These are phyloP conservation scores for Dolichotis patagonum DNA, from an alignment of 2,113 vertebrate species.

Conservation along the genomic window DNA sequence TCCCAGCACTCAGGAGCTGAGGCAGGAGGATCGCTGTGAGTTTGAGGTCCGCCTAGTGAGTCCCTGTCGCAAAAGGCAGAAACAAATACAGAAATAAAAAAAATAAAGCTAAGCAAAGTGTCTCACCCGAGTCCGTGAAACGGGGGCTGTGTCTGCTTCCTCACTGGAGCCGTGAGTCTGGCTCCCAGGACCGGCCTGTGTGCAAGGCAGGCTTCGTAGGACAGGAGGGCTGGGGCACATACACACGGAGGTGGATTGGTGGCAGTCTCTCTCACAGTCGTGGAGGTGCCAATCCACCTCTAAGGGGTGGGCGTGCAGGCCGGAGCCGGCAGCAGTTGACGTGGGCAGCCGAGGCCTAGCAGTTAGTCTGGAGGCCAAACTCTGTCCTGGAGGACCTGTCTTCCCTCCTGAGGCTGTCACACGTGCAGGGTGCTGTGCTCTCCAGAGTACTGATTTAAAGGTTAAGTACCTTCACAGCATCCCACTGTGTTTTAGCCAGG, in stretches of 20 bases:
- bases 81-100: not conserved
- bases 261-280: too few relatives aligned
- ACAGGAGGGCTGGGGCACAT: too few relatives aligned
- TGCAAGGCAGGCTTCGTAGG: too few relatives aligned
- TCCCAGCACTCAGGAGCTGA: not conserved
- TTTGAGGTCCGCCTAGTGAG: not conserved
- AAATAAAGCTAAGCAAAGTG: not conserved
- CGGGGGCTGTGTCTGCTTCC: not conserved
- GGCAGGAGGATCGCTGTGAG: not conserved
- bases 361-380: not conserved
- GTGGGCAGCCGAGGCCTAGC: not conserved
- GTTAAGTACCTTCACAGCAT: too few relatives aligned
- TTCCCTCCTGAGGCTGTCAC: not conserved
- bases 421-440: not conserved
- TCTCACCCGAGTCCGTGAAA: not conserved
- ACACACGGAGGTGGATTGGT: too few relatives aligned
- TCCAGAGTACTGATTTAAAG: not conserved
- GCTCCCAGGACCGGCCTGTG: too few relatives aligned
- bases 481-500: too few relatives aligned
- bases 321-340: too few relatives aligned
- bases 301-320: not conserved
- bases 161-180: too few relatives aligned
- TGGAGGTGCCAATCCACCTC: not conserved
- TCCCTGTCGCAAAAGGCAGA: not conserved
- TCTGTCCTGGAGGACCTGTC: not conserved